Evolutionary conservation across 2,113 vertebrate species (phyloP), one percentile per base, ranked within the genome.

Genomic region (Ascaphus truei): DNA sequence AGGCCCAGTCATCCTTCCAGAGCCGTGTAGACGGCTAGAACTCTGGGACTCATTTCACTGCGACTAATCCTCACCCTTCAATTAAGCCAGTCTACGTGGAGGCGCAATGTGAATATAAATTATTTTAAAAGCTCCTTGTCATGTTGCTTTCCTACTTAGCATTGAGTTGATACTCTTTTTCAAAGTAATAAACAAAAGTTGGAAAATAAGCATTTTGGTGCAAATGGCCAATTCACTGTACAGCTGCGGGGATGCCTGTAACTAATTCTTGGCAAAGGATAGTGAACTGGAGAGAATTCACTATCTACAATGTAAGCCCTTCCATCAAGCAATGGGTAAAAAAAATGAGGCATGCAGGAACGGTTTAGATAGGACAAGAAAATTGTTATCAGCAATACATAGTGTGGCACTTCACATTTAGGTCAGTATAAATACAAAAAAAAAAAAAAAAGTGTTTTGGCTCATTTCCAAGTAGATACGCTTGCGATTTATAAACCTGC

Each of bases 41-140:
- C 57, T 71, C 52, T 61, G 57, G 57, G 67, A 71, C 67, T 71
- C 51, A 71, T 71, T 71, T 71, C 61, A 71, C 67, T 71, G 67
- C 67, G 33, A 71, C 67, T 71, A 71, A 71, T 71, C 67, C 67
- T 71, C 56, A 51, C 56, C 56, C 67, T 59, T 71, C 67, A 71
- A 61, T 71, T 71, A 71, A 61, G 67, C 33, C 18, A 39, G 67
- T 71, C 67, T 61, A 71, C 67, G 61, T 61, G 61, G 67, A 71
- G 67, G 23, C 50, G 51, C 47, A 59, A 71, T 16, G 34, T 31
- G 57, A 71, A 71, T 52, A 60, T 71, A 71, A 71, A 71, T 71
- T 71, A 61, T 61, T 60, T 51, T 60, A 52, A 71, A 61, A 61
- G 56, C 67, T 61, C 52, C 67, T 71, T 71, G 56, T 71, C 45